These are phyloP conservation scores for Drosophila colorata DNA, from an alignment of 2,888 invertebrate species.

Conservation along the genomic window DNA sequence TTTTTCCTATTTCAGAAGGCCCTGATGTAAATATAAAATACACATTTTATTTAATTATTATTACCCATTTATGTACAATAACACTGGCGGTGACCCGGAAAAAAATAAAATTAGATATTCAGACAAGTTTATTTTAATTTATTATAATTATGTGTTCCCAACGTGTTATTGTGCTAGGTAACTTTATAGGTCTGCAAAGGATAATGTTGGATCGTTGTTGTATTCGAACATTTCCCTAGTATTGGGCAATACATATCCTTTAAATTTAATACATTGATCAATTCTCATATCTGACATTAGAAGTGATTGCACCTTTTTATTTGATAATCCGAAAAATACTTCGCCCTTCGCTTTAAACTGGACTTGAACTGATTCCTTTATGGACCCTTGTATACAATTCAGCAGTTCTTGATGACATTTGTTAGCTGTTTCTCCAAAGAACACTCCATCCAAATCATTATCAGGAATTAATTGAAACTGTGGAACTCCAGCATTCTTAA, in stretches of 20 bases:
- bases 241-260: conserved; percentile 84
- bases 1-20: too few species aligned
- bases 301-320: conserved; percentile 90
- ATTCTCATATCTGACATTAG: conserved; percentile 90
- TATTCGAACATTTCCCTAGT: conserved; percentile 22
- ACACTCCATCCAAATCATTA: conserved; percentile 88
- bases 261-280: conserved; percentile 89
- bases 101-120: too few species aligned
- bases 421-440: conserved; percentile 89
- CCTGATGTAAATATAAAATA: too few species aligned
- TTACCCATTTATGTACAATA: too few species aligned
- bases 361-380: conserved; percentile 86
- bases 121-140: too few species aligned
- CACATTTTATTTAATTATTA: too few species aligned
- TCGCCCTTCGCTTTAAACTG: conserved; percentile 89
- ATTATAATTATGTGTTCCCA: too few species aligned
- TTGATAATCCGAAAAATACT: conserved; percentile 91
- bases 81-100: too few species aligned
- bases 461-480: conserved; percentile 93
- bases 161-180: conserved; percentile 34
- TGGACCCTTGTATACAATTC: conserved; percentile 87
- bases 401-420: conserved; percentile 90
- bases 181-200: conserved; percentile 53
- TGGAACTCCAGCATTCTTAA: conserved; percentile 90
- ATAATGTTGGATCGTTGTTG: conserved; percentile 57